phyloP scores from a whole-genome alignment of 2,888 invertebrate genomes.

The Linnaemya tessellans region DNA sequence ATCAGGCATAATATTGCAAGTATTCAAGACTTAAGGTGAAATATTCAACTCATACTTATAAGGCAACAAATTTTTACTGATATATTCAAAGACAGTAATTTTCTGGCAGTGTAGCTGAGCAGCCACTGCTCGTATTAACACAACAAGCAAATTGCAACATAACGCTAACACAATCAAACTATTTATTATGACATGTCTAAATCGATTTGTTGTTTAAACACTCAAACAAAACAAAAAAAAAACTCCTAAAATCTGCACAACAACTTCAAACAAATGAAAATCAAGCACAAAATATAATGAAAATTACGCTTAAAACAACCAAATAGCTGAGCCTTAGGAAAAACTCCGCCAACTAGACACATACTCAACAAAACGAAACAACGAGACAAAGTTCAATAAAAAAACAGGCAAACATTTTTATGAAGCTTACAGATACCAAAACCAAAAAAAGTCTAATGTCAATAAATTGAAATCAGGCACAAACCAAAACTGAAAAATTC shows the following conservation, averaged over 20 bases:
- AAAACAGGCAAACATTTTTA: conserved; percentile 38
- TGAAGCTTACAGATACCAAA: conserved; percentile 43
- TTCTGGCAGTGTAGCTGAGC: conserved; percentile 57
- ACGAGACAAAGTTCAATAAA: conserved; percentile 63
- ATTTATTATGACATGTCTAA: conserved; percentile 75
- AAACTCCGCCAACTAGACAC: conserved; percentile 48
- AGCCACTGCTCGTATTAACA: conserved; percentile 47
- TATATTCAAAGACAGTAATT: neutral
- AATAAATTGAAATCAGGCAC: conserved; percentile 43
- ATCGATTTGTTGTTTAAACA: conserved; percentile 73
- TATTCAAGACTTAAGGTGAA: no score
- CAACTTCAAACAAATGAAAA: conserved; percentile 51
- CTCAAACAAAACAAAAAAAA: conserved; percentile 59
- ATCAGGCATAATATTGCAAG: no score
- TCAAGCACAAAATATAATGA: conserved; percentile 47
- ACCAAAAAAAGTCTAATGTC: conserved; percentile 2
- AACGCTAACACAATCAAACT: conserved; percentile 73
- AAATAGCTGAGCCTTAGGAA: conserved; percentile 20
- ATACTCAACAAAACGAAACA: conserved; percentile 26
- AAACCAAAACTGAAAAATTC: conserved; percentile 22
- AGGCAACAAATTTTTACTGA: neutral
- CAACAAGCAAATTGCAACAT: conserved; percentile 72
- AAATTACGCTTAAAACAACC: conserved; percentile 4
- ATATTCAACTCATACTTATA: no score
- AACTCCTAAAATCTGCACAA: conserved; percentile 35